Base-by-base conservation (phyloP, 1,140 invertebrate species). In the Conus ventricosus region DNA sequence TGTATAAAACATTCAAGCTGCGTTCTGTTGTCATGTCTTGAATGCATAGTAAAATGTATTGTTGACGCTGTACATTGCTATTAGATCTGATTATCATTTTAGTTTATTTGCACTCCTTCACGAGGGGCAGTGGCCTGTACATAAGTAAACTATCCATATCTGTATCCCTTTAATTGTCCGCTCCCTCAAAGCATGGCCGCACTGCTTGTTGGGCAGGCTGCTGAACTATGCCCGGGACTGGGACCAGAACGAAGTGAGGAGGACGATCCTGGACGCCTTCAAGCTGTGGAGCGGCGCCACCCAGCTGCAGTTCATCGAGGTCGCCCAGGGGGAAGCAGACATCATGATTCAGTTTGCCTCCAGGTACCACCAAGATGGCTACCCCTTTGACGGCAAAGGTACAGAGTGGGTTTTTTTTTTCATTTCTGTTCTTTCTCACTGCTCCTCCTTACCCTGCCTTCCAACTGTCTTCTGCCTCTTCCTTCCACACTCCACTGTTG, bases 381-480 rank as follows among this genome's bases (percentile, higher is more conserved):
- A 94, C 76, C 93, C 94, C 11, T 95, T 95, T 89, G 95, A 95
- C 88, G 95, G 95, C 20, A 90, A 92, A 93, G 94, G 94, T 94
- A 90, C 23, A 20, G 39, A 17, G 23, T 53, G 3, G 3, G 23
- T 78, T 78, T 78, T n/a, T 78, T n/a, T 78, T 15, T 78, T 78
- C n/a, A n/a, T 23, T 78, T 78, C 23, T 20, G 17, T 90, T 88
- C 27, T 39, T 39, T 39, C 39, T 39, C 39, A 39, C 3, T 39
- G 39, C 0, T 3, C 39, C 0, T 3, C 39, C 39, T 39, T 39
- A 39, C 39, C 39, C 39, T 39, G 39, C 39, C 39, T 39, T 39
- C 39, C 39, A 1, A 39, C 39, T 39, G 39, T 39, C 39, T 39
- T 39, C 39, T 39, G 39, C 39, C 39, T 39, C 39, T 39, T 39